Evolutionary conservation across 2,113 vertebrate species (phyloP).

Genomic region (Rhinichthys klamathensis): DNA sequence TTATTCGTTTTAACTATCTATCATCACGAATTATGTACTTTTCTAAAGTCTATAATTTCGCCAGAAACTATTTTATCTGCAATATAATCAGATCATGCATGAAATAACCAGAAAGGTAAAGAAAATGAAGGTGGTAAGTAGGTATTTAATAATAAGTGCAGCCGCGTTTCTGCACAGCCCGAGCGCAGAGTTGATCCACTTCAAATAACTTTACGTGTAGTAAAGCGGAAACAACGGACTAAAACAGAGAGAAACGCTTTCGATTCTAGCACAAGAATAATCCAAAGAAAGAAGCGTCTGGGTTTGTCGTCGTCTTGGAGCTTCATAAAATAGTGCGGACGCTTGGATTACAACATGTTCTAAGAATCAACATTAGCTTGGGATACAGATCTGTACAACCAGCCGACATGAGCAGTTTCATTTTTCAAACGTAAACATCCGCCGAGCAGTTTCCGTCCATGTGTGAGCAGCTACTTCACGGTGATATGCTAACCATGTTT

Average conservation of each 20-base stretch:
- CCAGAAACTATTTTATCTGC: not conserved
- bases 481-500: slow-evolving; percentile 21
- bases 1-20: not conserved
- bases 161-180: slow-evolving; percentile 2
- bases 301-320: not conserved
- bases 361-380: not conserved
- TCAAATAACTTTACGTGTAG: not conserved
- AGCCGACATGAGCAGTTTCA: not conserved
- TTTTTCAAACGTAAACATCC: slow-evolving; percentile 63
- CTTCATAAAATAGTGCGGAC: not conserved
- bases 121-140: too few relatives aligned
- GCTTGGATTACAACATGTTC: not conserved
- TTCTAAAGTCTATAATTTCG: not conserved
- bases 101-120: not conserved
- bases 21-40: not conserved
- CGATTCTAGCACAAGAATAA: not conserved
- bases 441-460: not conserved
- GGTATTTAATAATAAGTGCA: not conserved
- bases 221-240: not conserved
- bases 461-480: not conserved
- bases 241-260: slow-evolving; percentile 10
- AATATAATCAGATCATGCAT: not conserved
- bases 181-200: slow-evolving; percentile 16
- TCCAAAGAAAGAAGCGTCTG: not conserved
- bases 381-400: not conserved